Percentiles rank a stretch among this genome's conserved stretches.
phyloP scores from a whole-genome alignment of 2,113 vertebrate genomes.

The Oncorhynchus kisutch region DNA sequence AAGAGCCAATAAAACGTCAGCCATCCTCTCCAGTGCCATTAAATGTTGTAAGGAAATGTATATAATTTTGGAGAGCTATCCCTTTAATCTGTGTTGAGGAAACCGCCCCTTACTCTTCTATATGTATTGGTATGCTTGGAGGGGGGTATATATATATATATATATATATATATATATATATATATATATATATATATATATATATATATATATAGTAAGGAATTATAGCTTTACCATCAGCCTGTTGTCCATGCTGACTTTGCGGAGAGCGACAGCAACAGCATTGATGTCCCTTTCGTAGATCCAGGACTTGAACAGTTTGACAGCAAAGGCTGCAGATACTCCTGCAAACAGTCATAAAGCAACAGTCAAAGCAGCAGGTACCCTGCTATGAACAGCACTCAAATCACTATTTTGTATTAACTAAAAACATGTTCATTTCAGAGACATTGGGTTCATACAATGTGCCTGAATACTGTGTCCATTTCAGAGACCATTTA shows the following conservation, averaged over 20 bases:
- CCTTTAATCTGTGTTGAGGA: no score
- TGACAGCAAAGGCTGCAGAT: constrained; percentile 97
- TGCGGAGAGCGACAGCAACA: constrained; percentile 90
- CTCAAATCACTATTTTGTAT: neutral
- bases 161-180: neutral
- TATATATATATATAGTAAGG: neutral
- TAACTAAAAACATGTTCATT: neutral
- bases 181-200: neutral
- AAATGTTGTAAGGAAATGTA: no score
- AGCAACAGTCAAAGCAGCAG: neutral
- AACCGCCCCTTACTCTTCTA: no score
- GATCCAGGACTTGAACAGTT: constrained; percentile 98
- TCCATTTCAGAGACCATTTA: no score
- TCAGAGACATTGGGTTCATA: neutral
- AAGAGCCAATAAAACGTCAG: no score
- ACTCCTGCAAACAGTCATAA: constrained; percentile 78
- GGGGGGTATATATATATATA: neutral
- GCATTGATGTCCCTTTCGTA: constrained; percentile 98
- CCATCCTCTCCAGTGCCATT: no score
- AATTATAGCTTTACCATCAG: constrained; percentile 83
- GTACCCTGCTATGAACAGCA: no score
- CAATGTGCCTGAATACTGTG: no score
- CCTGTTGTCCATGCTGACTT: constrained; percentile 98
- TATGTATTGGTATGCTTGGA: neutral
- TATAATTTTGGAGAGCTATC: no score